Percentiles rank a stretch among this genome's conserved stretches.
phyloP scores from a whole-genome alignment of 2,113 vertebrate species.

The Dryoscopus gambensis region DNA sequence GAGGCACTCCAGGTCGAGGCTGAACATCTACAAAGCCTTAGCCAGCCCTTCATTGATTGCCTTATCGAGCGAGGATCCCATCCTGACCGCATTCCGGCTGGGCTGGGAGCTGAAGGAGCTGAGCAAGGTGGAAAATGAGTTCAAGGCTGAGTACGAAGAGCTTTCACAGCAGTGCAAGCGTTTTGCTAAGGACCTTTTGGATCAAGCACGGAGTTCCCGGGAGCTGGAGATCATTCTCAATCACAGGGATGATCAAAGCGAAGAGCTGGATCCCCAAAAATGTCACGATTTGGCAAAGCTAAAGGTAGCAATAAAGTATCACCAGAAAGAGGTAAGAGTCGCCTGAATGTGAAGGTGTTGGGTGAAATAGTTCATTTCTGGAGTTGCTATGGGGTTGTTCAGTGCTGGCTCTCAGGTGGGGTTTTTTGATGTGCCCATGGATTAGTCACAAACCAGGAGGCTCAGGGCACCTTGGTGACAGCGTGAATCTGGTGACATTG shows the following conservation, averaged over 20 bases:
- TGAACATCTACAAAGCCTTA: constrained; percentile 96
- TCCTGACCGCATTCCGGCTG: constrained; percentile 91
- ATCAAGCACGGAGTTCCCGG: constrained; percentile 92
- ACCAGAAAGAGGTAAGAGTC: constrained; percentile 94
- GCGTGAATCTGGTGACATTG: accelerated
- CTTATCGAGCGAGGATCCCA: constrained; percentile 87
- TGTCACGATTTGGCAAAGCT: constrained; percentile 95
- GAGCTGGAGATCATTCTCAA: constrained; percentile 97
- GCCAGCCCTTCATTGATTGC: constrained; percentile 95
- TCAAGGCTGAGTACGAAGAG: constrained; percentile 97
- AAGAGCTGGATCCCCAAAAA: constrained; percentile 90
- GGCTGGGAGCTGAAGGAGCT: constrained; percentile 98
- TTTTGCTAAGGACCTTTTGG: constrained; percentile 96
- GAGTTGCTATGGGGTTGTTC: background rate
- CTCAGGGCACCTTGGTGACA: background rate
- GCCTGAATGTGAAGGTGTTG: background rate
- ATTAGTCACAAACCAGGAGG: background rate
- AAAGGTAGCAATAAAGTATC: constrained; percentile 98
- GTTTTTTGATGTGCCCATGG: background rate
- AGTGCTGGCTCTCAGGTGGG: background rate
- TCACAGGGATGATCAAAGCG: constrained; percentile 93
- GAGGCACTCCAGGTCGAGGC: constrained; percentile 90
- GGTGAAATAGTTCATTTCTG: background rate
- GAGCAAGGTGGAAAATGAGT: constrained; percentile 98
- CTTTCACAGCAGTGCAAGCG: constrained; percentile 96